Evolutionary conservation across 2,888 invertebrate species (phyloP), one percentile per base, ranked within the genome.

Genomic region (Linnaemya tessellans): DNA sequence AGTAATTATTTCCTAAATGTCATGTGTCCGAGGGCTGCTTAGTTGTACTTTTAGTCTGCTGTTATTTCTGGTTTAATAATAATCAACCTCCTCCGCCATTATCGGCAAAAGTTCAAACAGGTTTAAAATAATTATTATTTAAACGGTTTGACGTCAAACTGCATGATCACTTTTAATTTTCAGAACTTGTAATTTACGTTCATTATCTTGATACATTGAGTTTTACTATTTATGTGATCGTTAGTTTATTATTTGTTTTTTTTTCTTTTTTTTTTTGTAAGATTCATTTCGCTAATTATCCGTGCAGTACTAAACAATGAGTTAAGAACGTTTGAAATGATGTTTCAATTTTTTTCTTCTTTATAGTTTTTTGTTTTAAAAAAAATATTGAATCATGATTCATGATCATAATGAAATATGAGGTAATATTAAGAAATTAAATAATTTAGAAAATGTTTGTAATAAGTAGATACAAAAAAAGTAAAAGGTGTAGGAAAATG

Each of bases 81-180:
- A 78, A 78, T 68, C 41, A 68, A 35, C 73, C 56, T 64, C 58
- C 70, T 58, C 20, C 62, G n/a, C 25, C 73, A 82, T 79, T 75
- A 82, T 79, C 82, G 82, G 79, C 58, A 85, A 82, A 82, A 85
- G 82, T 85, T 85, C 82, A 85, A 85, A 85, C 74, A 79, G 64
- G 79, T 82, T 73, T 78, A 2, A 49, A 73, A 25, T 41, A 30
- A 81, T 77, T 73, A 81, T 71, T 38, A 60, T 64, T 64, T 58
- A 38, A 41, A 49, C 7, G 10, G 41, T 80, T 84, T 84, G 84
- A 84, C 84, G 84, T 84, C 84, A 84, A 75, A 56, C 70, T 41
- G 65, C 62, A 25, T 67, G 73, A 80, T 75, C 64, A 25, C 56
- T 80, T 80, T 68, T 80, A 62, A 65, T 77, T 64, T 64, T 80